phyloP scores from a whole-genome alignment of 2,797 vertebrate species.

The Okamejei kenojei region DNA sequence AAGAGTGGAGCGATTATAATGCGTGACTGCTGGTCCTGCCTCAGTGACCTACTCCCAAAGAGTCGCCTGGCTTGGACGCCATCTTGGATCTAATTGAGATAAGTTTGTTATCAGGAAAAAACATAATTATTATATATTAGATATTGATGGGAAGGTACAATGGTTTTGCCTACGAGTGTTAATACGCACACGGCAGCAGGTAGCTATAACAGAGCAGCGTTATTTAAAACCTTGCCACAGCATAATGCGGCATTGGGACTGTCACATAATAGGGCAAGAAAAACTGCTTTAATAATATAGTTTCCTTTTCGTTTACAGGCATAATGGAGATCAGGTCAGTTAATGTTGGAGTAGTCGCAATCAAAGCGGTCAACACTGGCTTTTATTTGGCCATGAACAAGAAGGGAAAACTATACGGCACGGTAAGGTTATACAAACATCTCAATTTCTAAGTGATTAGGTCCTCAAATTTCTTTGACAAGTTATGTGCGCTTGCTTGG shows the following conservation, averaged over 20 bases:
- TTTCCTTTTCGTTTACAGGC: slow-evolving; percentile 58
- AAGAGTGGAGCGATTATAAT: too few relatives aligned
- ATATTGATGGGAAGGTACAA: neutral
- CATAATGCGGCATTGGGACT: too few relatives aligned
- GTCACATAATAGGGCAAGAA: neutral
- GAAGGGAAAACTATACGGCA: slow-evolving; percentile 81
- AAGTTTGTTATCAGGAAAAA: neutral
- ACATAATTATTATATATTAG: neutral
- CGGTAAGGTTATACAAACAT: slow-evolving; percentile 61
- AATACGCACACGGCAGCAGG: neutral
- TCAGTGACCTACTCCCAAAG: too few relatives aligned
- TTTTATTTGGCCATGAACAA: slow-evolving; percentile 92
- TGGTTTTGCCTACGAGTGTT: neutral
- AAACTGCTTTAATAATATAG: neutral
- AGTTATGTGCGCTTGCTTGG: too few relatives aligned
- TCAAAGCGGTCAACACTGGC: slow-evolving; percentile 82
- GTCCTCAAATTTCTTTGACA: neutral
- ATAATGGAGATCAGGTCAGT: slow-evolving; percentile 89
- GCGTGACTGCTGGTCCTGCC: too few relatives aligned
- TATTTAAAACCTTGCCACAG: neutral
- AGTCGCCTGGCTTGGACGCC: too few relatives aligned
- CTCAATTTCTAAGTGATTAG: neutral
- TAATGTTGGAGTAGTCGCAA: slow-evolving; percentile 79
- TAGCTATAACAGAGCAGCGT: neutral
- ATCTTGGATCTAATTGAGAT: neutral